Percentiles rank a stretch among this genome's conserved stretches.
Evolutionary conservation across 2,797 vertebrate species (phyloP).

Genomic region (Tamandua tetradactyla): DNA sequence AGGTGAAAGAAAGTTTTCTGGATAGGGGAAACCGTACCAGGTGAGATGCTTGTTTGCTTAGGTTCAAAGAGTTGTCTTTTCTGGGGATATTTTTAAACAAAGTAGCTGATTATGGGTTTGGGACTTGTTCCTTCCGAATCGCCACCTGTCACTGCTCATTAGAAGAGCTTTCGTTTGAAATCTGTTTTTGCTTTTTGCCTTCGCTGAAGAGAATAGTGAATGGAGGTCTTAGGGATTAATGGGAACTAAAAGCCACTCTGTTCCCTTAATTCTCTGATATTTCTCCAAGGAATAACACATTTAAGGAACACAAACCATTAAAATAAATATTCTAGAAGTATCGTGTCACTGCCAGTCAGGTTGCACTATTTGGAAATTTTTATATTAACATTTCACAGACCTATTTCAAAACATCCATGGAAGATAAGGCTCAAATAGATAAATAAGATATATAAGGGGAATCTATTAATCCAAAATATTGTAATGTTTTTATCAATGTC

Average conservation of each 20-base stretch:
- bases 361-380: background rate
- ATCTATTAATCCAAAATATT: background rate
- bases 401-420: background rate
- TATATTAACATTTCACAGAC: background rate
- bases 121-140: background rate
- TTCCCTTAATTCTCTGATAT: background rate
- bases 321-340: background rate
- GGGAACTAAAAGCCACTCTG: conserved; percentile 19
- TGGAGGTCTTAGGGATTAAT: conserved; percentile 11
- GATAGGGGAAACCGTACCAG: background rate
- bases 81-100: background rate
- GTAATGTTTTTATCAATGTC: background rate
- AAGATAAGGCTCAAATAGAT: background rate
- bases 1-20: background rate
- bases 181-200: conserved; percentile 20
- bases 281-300: background rate
- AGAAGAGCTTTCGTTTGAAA: background rate
- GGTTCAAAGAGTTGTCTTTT: background rate
- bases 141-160: background rate
- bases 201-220: conserved; percentile 20
- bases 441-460: background rate
- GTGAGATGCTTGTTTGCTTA: background rate
- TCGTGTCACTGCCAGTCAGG: no score
- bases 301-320: background rate
- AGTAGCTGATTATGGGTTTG: background rate